Evolutionary conservation across 2,888 invertebrate species (phyloP).

Genomic region (Ichneumon xanthorius): DNA sequence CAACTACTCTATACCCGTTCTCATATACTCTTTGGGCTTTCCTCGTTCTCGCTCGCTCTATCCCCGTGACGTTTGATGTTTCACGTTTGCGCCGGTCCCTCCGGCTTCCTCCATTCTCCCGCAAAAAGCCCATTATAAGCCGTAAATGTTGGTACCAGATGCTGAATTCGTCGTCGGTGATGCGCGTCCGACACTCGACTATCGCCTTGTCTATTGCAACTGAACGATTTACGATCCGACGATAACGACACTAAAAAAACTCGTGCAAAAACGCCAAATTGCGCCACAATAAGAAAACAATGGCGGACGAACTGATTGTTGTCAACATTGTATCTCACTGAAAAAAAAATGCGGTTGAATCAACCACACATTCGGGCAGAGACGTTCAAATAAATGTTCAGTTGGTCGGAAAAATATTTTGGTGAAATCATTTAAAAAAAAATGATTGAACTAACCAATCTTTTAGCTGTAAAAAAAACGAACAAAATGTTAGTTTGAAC

Average conservation of each 20-base stretch:
- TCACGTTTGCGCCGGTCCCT: conserved; percentile 76
- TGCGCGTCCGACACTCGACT: conserved; percentile 50
- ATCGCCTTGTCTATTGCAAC: conserved; percentile 30
- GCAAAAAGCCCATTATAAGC: conserved; percentile 81
- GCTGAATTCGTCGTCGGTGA: conserved; percentile 72
- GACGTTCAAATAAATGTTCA: no score
- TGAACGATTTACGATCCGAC: neutral
- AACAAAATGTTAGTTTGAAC: no score
- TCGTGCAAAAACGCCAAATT: neutral
- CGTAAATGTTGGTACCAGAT: conserved; percentile 79
- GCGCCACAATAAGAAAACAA: no score
- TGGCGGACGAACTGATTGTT: no score
- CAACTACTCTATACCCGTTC: conserved; percentile 56
- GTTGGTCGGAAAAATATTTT: no score
- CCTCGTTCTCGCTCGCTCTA: conserved; percentile 57
- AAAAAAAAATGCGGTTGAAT: no score
- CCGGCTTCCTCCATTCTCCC: conserved; percentile 63
- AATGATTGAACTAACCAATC: no score
- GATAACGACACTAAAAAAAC: conserved; percentile 10
- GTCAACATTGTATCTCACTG: no score
- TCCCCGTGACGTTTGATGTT: conserved; percentile 77
- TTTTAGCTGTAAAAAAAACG: no score
- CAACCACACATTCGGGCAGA: no score
- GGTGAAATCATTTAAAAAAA: no score
- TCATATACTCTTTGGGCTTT: conserved; percentile 54